These are phyloP conservation scores for Drosophila leonis DNA, from an alignment of 2,888 invertebrate species.

Conservation along the genomic window DNA sequence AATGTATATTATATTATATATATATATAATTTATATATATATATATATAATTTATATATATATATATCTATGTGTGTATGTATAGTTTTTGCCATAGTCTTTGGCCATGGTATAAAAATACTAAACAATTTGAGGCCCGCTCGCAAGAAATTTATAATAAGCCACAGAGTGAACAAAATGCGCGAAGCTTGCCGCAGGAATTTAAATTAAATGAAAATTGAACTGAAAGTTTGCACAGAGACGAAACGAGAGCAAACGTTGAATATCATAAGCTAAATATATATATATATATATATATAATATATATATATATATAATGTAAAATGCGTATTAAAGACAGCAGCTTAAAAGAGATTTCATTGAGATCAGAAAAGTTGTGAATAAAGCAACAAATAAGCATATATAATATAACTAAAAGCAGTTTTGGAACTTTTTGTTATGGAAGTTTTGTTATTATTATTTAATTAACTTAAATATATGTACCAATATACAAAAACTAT, in stretches of 20 bases:
- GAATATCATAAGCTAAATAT: neutral
- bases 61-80: neutral
- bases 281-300: no score
- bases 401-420: no score
- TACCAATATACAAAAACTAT: no score
- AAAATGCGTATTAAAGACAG: neutral
- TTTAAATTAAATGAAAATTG: slow-evolving; percentile 62
- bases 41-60: no score
- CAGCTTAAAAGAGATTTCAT: neutral
- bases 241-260: slow-evolving; percentile 8
- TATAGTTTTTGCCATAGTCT: slow-evolving; percentile 26
- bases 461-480: no score
- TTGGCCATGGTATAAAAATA: slow-evolving; percentile 26
- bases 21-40: no score
- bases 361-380: neutral
- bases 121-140: slow-evolving; percentile 45
- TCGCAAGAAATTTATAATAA: slow-evolving; percentile 42
- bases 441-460: no score
- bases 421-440: no score
- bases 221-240: slow-evolving; percentile 3
- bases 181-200: slow-evolving; percentile 52
- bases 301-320: neutral
- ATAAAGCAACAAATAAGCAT: neutral
- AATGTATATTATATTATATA: neutral
- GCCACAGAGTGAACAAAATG: slow-evolving; percentile 28